These are phyloP conservation scores for Archilochus colubris DNA, from an alignment of 2,113 vertebrate genomes.

Conservation along the genomic window DNA sequence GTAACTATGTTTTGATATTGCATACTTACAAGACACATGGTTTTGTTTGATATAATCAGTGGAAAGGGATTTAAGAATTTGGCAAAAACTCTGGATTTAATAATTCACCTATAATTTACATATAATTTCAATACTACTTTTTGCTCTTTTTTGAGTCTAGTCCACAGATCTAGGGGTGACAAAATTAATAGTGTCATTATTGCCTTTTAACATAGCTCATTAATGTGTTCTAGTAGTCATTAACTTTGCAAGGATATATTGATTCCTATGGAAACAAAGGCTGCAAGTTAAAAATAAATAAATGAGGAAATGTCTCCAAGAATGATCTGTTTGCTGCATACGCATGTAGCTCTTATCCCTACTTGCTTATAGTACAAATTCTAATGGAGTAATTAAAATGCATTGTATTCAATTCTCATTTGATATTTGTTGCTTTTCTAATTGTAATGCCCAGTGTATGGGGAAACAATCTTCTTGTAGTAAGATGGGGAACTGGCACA, in stretches of 20 bases:
- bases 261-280: slow-evolving; percentile 7
- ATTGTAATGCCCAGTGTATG: background rate
- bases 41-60: background rate
- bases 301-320: background rate
- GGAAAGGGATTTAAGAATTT: background rate
- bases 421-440: background rate
- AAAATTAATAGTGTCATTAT: background rate
- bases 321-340: background rate
- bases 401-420: background rate
- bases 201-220: background rate
- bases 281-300: slow-evolving; percentile 7
- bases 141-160: background rate
- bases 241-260: slow-evolving; percentile 9
- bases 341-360: background rate
- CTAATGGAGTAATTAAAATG: background rate
- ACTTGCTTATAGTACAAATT: background rate
- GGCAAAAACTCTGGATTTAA: background rate
- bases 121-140: background rate
- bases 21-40: background rate
- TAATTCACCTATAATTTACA: background rate
- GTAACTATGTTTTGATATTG: background rate
- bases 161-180: background rate
- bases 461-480: background rate
- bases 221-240: slow-evolving; percentile 2
- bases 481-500: background rate